Evolutionary conservation across 2,888 invertebrate species (phyloP).

Genomic region (Actias luna): DNA sequence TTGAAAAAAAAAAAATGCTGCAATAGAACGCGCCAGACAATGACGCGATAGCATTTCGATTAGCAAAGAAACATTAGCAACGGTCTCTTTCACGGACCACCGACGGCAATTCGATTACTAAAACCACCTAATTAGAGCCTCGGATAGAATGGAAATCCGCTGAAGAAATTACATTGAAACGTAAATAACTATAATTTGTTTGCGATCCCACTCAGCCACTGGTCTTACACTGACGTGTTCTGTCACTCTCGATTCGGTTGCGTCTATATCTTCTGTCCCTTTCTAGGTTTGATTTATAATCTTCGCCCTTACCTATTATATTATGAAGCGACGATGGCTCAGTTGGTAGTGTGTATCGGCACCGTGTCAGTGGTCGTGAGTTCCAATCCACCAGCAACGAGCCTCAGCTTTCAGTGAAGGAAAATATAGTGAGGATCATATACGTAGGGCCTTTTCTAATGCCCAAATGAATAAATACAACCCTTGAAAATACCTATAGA

Average conservation of each 20-base stretch:
- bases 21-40: not conserved
- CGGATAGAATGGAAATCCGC: conserved; percentile 55
- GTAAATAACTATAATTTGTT: conserved; percentile 69
- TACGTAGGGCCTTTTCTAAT: too few species aligned
- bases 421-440: too few species aligned
- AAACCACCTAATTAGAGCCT: conserved; percentile 68
- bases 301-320: conserved; percentile 23
- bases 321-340: too few species aligned
- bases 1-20: not conserved
- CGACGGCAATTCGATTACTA: conserved; percentile 72
- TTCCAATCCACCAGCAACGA: too few species aligned
- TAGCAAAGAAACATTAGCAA: conserved; percentile 74
- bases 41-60: conserved; percentile 35
- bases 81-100: conserved; percentile 50
- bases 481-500: too few species aligned
- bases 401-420: too few species aligned
- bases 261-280: conserved; percentile 42
- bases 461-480: too few species aligned
- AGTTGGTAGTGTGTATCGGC: too few species aligned
- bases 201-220: conserved; percentile 57
- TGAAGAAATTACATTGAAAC: conserved; percentile 64
- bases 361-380: too few species aligned
- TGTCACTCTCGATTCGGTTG: conserved; percentile 51
- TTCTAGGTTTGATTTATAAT: conserved; percentile 46
- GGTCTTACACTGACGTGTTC: conserved; percentile 62